These are phyloP conservation scores for Asbolus verrucosus DNA, from an alignment of 1,140 invertebrate genomes.

Conservation along the genomic window DNA sequence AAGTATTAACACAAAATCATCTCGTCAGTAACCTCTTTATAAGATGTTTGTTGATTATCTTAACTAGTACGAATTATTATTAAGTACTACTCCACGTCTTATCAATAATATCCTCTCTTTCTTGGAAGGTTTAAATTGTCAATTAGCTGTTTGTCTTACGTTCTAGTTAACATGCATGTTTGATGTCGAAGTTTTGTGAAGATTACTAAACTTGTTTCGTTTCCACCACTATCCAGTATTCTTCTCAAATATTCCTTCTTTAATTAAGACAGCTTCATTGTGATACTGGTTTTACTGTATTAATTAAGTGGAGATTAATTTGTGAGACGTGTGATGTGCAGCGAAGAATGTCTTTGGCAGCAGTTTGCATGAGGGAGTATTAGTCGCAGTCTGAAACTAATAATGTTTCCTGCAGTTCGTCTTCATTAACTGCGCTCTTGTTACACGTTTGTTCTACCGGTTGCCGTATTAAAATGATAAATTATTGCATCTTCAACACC, in stretches of 20 bases:
- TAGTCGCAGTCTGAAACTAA: constrained; percentile 34
- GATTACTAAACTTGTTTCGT: no score
- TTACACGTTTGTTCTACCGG: constrained; percentile 24
- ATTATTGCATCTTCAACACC: constrained; percentile 25
- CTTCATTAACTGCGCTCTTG: constrained; percentile 36
- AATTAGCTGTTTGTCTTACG: no score
- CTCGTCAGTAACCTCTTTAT: no score
- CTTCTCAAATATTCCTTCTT: neutral
- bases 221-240: neutral
- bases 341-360: constrained; percentile 5
- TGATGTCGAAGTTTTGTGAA: neutral
- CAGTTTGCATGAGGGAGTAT: constrained; percentile 1
- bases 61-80: no score
- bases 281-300: neutral
- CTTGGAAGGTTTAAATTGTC: no score
- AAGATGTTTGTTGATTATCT: no score
- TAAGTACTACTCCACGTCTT: no score
- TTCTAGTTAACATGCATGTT: no score
- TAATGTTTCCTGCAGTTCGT: constrained; percentile 43
- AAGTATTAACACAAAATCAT: no score
- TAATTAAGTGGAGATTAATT: neutral
- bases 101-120: no score
- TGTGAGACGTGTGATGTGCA: neutral
- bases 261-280: neutral
- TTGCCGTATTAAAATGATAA: constrained; percentile 38